Evolutionary conservation across 23 tunicate species (phyloP).

Genomic region (Styela clava): DNA sequence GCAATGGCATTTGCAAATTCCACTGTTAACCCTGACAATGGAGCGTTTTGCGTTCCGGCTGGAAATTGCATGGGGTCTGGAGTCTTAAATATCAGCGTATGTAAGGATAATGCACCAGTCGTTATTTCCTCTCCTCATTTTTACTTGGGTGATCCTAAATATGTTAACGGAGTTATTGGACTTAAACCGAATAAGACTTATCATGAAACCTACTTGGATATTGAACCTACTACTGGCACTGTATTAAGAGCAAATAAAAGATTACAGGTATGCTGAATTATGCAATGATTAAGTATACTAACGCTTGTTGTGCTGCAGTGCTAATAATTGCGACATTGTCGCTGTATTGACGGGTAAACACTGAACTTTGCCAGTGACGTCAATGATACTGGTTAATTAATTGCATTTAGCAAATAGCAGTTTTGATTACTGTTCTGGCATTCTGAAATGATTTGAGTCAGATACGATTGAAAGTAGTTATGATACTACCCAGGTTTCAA

Average conservation of each 20-base stretch:
- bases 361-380: too few relatives aligned
- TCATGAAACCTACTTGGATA: conserved; percentile 66
- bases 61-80: conserved; percentile 73
- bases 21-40: conserved; percentile 62
- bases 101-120: conserved; percentile 84
- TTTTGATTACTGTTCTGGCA: too few relatives aligned
- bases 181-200: conserved; percentile 46
- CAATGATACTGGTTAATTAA: too few relatives aligned
- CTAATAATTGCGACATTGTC: not conserved
- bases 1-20: conserved; percentile 54
- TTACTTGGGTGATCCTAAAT: conserved; percentile 62
- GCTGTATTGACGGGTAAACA: not conserved
- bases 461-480: too few relatives aligned
- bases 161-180: conserved; percentile 60
- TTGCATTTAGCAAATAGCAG: too few relatives aligned
- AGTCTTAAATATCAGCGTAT: conserved; percentile 68
- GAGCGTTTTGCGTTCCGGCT: conserved; percentile 75
- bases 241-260: conserved; percentile 16
- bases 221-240: conserved; percentile 61
- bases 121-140: conserved; percentile 80
- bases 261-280: not conserved
- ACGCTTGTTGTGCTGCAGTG: too few relatives aligned
- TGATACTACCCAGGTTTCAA: too few relatives aligned
- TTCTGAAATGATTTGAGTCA: too few relatives aligned
- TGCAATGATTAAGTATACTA: not conserved